Conservation (phyloP, 2,113 vertebrate genomes). For the Orcinus orca region DNA sequence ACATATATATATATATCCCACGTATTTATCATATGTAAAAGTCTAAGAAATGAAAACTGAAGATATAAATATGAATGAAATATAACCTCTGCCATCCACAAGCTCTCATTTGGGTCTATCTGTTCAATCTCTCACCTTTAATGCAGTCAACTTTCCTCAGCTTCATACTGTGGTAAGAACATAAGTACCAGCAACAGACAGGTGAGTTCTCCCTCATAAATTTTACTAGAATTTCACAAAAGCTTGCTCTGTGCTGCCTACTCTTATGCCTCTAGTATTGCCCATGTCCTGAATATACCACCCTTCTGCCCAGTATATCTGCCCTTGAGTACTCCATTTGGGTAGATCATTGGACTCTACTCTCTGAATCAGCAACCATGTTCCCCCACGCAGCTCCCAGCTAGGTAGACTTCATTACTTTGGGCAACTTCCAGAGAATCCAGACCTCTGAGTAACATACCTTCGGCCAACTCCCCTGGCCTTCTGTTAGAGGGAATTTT, state of each 20-base stretch:
- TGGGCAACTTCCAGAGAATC: neutral
- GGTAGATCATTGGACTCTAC: neutral
- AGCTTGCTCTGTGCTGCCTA: neutral
- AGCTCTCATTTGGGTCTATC: neutral
- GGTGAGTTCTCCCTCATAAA: neutral
- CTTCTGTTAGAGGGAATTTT: neutral
- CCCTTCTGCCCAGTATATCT: neutral
- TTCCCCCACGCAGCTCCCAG: neutral
- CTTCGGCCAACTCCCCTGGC: neutral
- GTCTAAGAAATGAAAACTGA: neutral
- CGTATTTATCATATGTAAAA: neutral
- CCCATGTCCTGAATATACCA: fast-evolving
- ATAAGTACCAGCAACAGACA: neutral
- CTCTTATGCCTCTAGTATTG: neutral
- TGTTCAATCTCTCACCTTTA: neutral
- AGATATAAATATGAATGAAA: neutral
- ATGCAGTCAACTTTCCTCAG: neutral
- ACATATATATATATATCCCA: neutral
- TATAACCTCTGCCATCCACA: neutral
- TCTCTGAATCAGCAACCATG: neutral
- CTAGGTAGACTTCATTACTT: neutral
- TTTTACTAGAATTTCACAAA: neutral
- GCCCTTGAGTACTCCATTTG: too few species aligned
- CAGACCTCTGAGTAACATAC: neutral
- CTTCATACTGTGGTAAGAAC: neutral